Conservation (phyloP, 2,888 invertebrate genomes). For the Scelioninae gen. 1 region DNA sequence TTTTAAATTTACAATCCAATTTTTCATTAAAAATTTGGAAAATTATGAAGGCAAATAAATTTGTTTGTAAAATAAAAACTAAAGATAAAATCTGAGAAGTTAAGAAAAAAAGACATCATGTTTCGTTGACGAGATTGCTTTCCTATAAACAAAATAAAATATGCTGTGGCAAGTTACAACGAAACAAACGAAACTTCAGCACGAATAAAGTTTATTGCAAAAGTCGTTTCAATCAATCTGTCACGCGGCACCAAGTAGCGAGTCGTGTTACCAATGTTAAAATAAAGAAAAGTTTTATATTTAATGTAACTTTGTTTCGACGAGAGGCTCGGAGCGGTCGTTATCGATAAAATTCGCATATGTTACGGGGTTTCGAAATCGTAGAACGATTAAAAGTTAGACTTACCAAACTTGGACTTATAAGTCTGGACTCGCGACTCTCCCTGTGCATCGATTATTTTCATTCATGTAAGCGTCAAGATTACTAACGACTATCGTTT, state of each 20-base stretch:
- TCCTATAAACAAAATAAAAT: slow-evolving; percentile 15
- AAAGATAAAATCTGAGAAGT: too few relatives aligned
- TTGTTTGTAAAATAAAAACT: too few relatives aligned
- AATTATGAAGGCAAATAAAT: too few relatives aligned
- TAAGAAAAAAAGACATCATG: too few relatives aligned
- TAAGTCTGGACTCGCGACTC: slow-evolving; percentile 21
- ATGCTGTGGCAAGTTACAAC: too few relatives aligned
- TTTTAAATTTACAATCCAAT: too few relatives aligned
- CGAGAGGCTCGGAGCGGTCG: slow-evolving; percentile 19
- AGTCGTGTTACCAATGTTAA: slow-evolving; percentile 2
- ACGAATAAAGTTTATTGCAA: slow-evolving; percentile 27
- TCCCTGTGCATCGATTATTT: slow-evolving; percentile 48
- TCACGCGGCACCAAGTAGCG: background rate
- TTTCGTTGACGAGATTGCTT: too few relatives aligned
- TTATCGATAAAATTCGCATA: slow-evolving; percentile 32
- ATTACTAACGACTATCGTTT: slow-evolving; percentile 18
- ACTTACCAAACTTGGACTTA: slow-evolving; percentile 10
- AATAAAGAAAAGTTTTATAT: slow-evolving; percentile 40
- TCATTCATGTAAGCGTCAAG: slow-evolving; percentile 39
- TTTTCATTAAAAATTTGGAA: too few relatives aligned
- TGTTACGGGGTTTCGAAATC: slow-evolving; percentile 13
- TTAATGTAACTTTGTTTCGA: slow-evolving; percentile 17
- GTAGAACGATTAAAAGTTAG: slow-evolving; percentile 39
- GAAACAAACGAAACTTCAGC: slow-evolving; percentile 7
- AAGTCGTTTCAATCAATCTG: slow-evolving; percentile 47